Evolutionary conservation across 2,797 vertebrate species (phyloP).

Genomic region (Danio jaintianensis): DNA sequence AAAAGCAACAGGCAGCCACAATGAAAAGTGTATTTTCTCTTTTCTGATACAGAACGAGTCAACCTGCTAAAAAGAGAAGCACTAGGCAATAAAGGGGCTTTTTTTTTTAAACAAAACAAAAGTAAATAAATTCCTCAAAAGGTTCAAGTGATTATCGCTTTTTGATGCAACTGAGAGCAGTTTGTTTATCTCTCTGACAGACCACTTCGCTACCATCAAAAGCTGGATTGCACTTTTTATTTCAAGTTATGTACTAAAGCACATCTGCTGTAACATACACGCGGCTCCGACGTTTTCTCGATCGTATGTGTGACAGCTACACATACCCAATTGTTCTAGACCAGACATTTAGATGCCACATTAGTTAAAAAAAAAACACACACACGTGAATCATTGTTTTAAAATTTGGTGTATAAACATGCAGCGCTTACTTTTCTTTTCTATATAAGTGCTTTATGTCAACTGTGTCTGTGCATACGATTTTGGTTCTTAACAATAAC

Average conservation of each 20-base stretch:
- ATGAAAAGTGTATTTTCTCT: conserved; percentile 41
- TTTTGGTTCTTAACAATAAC: conserved; percentile 74
- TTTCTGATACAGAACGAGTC: conserved; percentile 61
- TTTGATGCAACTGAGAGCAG: conserved; percentile 53
- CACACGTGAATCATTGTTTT: conserved; percentile 67
- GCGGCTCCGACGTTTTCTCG: conserved; percentile 57
- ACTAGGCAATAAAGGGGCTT: conserved; percentile 55
- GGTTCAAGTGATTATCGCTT: conserved; percentile 68
- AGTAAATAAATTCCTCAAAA: conserved; percentile 45
- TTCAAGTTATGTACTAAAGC: conserved; percentile 73
- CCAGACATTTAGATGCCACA: conserved; percentile 49
- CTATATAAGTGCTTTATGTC: conserved; percentile 75
- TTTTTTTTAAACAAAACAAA: background rate
- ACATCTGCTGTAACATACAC: conserved; percentile 56
- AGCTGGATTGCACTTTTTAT: conserved; percentile 82
- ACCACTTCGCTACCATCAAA: conserved; percentile 73
- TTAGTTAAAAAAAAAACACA: conserved; percentile 67
- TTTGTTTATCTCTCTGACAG: conserved; percentile 43
- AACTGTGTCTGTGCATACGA: conserved; percentile 75
- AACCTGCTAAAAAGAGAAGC: conserved; percentile 72
- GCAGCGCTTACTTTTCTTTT: conserved; percentile 69
- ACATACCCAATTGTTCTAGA: conserved; percentile 50
- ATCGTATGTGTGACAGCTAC: conserved; percentile 62
- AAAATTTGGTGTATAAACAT: conserved; percentile 81
- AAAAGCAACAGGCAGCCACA: conserved; percentile 57